A percentile compares a stretch with the other conserved stretches of the same genome.
Evolutionary conservation across 2,888 invertebrate genomes (phyloP).

Genomic region (Tryphoninae sp.): DNA sequence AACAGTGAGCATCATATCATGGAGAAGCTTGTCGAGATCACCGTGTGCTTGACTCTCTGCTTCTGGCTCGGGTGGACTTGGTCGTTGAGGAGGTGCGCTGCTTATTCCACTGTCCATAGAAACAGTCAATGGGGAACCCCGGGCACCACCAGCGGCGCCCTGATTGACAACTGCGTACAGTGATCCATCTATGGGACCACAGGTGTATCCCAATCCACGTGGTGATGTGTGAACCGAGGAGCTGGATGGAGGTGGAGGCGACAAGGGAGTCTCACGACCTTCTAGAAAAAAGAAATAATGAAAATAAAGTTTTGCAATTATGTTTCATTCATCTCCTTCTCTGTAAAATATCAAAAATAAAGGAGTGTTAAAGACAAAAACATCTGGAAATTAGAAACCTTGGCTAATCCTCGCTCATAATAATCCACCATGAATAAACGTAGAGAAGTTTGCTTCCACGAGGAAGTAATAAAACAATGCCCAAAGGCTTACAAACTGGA

Average conservation of each 20-base stretch:
- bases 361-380: no score
- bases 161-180: conserved; percentile 87
- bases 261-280: conserved; percentile 84
- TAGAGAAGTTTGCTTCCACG: no score
- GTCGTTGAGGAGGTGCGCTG: conserved; percentile 82
- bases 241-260: conserved; percentile 78
- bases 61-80: conserved; percentile 77
- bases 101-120: conserved; percentile 96
- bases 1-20: conserved; percentile 93
- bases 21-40: conserved; percentile 92
- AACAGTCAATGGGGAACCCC: conserved; percentile 89
- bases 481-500: no score
- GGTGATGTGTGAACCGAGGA: conserved; percentile 82
- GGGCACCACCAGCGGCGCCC: conserved; percentile 81
- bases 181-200: conserved; percentile 94
- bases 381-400: no score
- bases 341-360: no score
- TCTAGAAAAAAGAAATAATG: conserved; percentile 80
- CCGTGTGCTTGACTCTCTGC: conserved; percentile 83
- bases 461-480: not conserved
- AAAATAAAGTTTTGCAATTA: not conserved
- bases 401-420: no score
- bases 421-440: no score
- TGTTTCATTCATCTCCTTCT: no score
- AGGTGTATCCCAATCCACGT: conserved; percentile 85